Percentiles rank a stretch among this genome's conserved stretches.
Conservation (phyloP, 2,113 vertebrate species). For the Eulacestoma nigropectus region DNA sequence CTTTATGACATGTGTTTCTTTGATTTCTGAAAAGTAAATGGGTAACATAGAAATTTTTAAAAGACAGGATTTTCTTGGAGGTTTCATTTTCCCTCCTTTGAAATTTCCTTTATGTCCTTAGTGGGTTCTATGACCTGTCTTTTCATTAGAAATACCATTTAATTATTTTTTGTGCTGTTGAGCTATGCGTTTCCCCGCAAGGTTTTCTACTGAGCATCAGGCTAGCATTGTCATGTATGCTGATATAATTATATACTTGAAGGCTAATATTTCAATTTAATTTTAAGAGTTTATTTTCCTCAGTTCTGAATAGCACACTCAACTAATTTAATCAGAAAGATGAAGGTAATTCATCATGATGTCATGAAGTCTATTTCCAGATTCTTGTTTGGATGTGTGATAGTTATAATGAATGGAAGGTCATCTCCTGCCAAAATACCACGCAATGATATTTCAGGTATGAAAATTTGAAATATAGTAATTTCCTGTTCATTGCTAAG, state of each 20-base stretch:
- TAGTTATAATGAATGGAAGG: neutral
- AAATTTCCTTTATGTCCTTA: neutral
- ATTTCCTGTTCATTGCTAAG: neutral
- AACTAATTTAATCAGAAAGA: neutral
- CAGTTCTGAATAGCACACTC: neutral
- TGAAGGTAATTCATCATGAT: neutral
- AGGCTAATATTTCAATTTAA: neutral
- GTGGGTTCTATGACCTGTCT: neutral
- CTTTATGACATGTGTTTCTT: neutral
- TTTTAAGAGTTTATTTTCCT: neutral
- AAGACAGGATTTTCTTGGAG: neutral
- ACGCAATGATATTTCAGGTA: neutral
- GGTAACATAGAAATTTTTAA: neutral
- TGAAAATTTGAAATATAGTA: neutral
- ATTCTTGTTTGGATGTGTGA: neutral
- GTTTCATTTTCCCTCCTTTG: neutral
- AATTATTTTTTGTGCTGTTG: neutral
- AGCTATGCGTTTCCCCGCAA: neutral
- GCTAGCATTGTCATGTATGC: neutral
- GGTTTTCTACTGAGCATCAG: neutral
- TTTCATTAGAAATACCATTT: neutral
- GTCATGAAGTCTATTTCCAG: neutral
- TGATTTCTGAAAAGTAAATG: neutral
- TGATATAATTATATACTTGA: neutral
- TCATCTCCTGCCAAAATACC: neutral